Evolutionary conservation across 2,888 invertebrate species (phyloP).

Genomic region (Galerucella nymphaeae): DNA sequence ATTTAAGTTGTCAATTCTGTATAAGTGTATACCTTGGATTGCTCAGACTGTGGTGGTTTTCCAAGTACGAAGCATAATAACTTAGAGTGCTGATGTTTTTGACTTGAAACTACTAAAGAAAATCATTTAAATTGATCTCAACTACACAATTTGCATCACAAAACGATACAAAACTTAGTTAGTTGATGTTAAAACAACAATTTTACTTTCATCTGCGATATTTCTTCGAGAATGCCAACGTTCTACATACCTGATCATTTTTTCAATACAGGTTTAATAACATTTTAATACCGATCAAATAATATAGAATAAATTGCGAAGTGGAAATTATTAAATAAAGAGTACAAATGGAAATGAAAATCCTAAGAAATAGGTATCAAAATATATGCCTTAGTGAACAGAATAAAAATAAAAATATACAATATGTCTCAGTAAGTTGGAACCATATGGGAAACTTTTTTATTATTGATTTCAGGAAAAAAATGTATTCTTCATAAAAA

Average conservation of each 20-base stretch:
- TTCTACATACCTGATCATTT: slow-evolving; percentile 43
- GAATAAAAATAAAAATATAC: background rate
- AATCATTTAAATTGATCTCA: background rate
- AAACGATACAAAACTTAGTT: background rate
- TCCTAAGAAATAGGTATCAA: background rate
- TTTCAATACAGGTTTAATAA: slow-evolving; percentile 38
- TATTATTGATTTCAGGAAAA: too few species aligned
- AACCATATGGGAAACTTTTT: too few species aligned
- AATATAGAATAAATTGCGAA: slow-evolving; percentile 36
- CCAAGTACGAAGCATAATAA: too few species aligned
- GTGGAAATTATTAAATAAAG: slow-evolving; percentile 37
- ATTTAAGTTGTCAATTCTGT: too few species aligned
- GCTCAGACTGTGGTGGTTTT: too few species aligned
- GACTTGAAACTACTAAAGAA: background rate
- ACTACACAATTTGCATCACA: background rate
- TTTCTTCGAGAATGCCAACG: slow-evolving; percentile 43
- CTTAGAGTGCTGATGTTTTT: too few species aligned
- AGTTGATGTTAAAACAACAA: slow-evolving; percentile 26
- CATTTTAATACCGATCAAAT: slow-evolving; percentile 40
- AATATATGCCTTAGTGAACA: background rate
- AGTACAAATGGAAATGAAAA: slow-evolving; percentile 11
- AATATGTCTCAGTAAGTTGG: too few species aligned
- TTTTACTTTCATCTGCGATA: slow-evolving; percentile 47
- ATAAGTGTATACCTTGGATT: too few species aligned
- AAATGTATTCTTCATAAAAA: too few species aligned